Evolutionary conservation across 2,113 vertebrate species (phyloP).

Genomic region (Coreoperca whiteheadi): DNA sequence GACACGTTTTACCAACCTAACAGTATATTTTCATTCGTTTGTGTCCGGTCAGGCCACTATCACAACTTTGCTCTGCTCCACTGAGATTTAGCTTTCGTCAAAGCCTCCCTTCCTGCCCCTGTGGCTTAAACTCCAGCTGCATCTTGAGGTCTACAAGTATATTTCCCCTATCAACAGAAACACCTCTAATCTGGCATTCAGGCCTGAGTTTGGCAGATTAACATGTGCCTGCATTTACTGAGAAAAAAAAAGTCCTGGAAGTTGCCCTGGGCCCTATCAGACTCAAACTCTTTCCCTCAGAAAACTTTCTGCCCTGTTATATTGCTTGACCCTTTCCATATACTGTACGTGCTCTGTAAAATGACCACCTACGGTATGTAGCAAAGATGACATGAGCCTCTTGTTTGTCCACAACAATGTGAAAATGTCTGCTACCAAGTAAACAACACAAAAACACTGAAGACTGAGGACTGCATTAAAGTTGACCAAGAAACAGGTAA

Average conservation of each 20-base stretch:
- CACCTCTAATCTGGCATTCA: conserved; percentile 28
- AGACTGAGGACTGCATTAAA: background rate
- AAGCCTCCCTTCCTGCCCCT: conserved; percentile 1
- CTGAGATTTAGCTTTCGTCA: conserved; percentile 1
- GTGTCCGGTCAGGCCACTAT: background rate
- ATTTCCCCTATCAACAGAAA: conserved; percentile 31
- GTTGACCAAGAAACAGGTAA: background rate
- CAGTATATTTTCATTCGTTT: background rate
- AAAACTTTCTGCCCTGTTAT: background rate
- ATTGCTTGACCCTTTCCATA: conserved; percentile 6
- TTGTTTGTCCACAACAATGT: background rate
- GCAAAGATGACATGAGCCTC: background rate
- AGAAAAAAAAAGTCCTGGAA: background rate
- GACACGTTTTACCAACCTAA: background rate
- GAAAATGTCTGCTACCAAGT: background rate
- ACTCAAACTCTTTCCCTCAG: background rate
- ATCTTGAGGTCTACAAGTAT: conserved; percentile 20
- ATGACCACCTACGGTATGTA: background rate
- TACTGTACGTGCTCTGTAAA: background rate
- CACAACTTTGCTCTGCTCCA: conserved; percentile 1
- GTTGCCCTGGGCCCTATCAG: background rate
- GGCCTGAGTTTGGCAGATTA: conserved; percentile 49
- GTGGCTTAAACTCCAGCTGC: conserved; percentile 46
- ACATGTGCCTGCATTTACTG: conserved; percentile 13
- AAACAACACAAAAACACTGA: background rate